Evolutionary conservation across 2,113 vertebrate species (phyloP), one percentile per base, ranked within the genome.

Genomic region (Neolamprologus sp.): DNA sequence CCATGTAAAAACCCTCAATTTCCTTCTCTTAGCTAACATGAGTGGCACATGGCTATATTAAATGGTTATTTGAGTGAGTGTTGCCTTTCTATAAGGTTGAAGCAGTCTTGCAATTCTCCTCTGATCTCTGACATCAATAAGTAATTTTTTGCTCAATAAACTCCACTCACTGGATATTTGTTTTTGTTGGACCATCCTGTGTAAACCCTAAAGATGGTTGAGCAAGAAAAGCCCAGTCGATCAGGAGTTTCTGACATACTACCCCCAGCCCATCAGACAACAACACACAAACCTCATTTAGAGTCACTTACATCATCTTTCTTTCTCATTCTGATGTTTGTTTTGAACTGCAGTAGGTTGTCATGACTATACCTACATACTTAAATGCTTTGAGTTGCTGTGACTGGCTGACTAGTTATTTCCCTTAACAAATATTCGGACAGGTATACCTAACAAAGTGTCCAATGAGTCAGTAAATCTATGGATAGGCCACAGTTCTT

Each of bases 391-490:
- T 75, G 0, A 75, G 23, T 19, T 47, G 0, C 71, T 75, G 71
- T 75, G 42, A 1, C 42, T 1, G 23, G 23, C 71, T 49, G 42
- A 30, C 42, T 75, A 75, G 42, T 12, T 19, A 12, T 49, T 75
- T 49, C 9, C 23, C 2, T 49, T 49, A 49, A 47, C 40, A 47
- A 49, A 0, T 28, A 49, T 47, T 49, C 0, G 0, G 16, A 30
- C 42, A 28, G 4, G 0, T 47, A 49, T 49, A 75, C 40, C 23
- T 12, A 5, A 2, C 0, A 1, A 75, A 28, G 4, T 7, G 14
- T 10, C 23, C 42, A 47, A 17, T 19, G 23, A 75, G 23, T 75
- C 23, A 28, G 9, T 47, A 10, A 0, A 47, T 47, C 68, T 75
- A 42, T 19, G 0, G 23, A 47, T 5, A 5, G 42, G 42, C 16